These are phyloP conservation scores for Alca torda DNA, from an alignment of 2,797 vertebrate genomes.

Conservation along the genomic window DNA sequence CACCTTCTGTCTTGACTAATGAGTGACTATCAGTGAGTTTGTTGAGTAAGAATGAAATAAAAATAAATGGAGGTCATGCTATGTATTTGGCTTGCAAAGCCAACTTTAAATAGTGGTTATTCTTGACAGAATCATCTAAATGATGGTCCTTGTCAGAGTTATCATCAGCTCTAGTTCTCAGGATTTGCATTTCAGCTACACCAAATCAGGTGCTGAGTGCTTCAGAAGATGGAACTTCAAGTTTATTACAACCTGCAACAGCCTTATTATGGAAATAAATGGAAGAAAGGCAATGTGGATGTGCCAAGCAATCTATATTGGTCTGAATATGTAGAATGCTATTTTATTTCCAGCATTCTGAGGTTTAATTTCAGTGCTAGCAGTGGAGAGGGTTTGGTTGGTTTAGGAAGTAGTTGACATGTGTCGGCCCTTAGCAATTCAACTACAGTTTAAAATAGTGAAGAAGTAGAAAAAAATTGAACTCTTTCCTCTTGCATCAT, in stretches of 20 bases:
- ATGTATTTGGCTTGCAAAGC: background rate
- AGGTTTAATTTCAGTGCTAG: background rate
- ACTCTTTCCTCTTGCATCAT: background rate
- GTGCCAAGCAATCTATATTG: background rate
- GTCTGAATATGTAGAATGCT: background rate
- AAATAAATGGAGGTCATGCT: background rate
- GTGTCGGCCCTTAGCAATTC: background rate
- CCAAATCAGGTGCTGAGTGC: background rate
- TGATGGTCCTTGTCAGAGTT: background rate
- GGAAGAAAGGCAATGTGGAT: background rate
- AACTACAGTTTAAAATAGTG: background rate
- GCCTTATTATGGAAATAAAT: background rate
- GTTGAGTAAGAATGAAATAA: background rate
- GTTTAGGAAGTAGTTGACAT: background rate
- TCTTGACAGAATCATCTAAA: background rate
- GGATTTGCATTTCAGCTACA: background rate
- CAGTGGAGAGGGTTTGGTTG: background rate
- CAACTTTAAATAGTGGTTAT: background rate
- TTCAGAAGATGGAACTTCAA: background rate
- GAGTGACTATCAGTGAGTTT: background rate
- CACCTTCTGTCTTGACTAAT: background rate
- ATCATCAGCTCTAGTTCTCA: background rate
- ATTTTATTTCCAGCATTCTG: background rate
- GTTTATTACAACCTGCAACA: background rate
- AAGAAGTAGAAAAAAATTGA: background rate